Evolutionary conservation across 35 echinoderm and acorn worm genomes (phyloP).

Genomic region (Apostichopus japonicus): DNA sequence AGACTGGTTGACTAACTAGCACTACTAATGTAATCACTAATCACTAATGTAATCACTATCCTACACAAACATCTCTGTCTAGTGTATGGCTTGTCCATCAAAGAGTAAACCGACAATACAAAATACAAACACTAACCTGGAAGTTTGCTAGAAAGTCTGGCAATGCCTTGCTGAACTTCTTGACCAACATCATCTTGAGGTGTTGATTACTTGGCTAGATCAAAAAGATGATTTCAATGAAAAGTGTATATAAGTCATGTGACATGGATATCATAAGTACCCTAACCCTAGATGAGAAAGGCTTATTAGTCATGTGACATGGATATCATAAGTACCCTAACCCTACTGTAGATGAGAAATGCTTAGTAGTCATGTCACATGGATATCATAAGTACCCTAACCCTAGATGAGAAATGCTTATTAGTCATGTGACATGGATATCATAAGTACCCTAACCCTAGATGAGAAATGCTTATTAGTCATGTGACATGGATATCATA

Average conservation of each 20-base stretch:
- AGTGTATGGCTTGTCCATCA: not conserved
- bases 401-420: too few relatives aligned
- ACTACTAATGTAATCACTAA: not conserved
- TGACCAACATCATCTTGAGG: slow-evolving; percentile 64
- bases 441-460: too few relatives aligned
- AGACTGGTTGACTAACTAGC: too few relatives aligned
- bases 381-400: too few relatives aligned
- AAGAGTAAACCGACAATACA: not conserved
- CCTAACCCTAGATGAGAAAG: too few relatives aligned
- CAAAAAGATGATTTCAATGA: not conserved
- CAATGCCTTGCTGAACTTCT: slow-evolving; percentile 74
- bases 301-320: not conserved
- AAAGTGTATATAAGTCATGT: too few relatives aligned
- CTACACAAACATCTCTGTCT: not conserved
- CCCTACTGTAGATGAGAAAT: too few relatives aligned
- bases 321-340: not conserved
- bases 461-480: too few relatives aligned
- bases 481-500: not conserved
- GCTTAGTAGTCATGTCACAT: too few relatives aligned
- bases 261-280: too few relatives aligned
- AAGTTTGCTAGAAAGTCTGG: slow-evolving; percentile 76
- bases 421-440: too few relatives aligned
- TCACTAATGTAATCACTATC: not conserved
- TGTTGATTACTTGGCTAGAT: slow-evolving; percentile 73
- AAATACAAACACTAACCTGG: slow-evolving; percentile 55